These are phyloP conservation scores for Crocodylus rhombifer DNA, from an alignment of 2,797 vertebrate species.

Conservation along the genomic window DNA sequence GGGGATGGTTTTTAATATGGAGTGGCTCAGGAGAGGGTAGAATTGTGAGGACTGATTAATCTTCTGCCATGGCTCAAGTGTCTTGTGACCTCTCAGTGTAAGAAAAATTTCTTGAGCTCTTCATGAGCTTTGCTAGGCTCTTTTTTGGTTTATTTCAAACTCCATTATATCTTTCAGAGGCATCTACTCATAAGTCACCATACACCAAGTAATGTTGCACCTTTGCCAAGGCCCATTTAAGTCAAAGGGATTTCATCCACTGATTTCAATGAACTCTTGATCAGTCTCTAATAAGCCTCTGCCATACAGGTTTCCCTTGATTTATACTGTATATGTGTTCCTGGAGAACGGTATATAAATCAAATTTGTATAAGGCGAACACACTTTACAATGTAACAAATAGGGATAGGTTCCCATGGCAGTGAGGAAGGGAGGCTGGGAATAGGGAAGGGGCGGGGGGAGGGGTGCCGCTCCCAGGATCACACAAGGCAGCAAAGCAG, in stretches of 20 bases:
- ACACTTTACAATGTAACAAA: no score
- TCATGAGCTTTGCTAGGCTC: not conserved
- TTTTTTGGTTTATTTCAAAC: not conserved
- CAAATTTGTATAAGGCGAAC: no score
- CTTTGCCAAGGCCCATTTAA: not conserved
- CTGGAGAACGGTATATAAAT: no score
- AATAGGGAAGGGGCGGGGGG: no score
- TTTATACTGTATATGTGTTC: no score
- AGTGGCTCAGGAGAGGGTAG: not conserved
- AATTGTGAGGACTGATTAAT: not conserved
- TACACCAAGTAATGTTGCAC: constrained; percentile 20
- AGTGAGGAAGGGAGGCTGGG: no score
- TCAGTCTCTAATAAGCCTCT: not conserved
- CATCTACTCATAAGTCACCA: no score
- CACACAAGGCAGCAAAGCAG: no score
- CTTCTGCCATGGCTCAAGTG: not conserved
- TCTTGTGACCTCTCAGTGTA: no score
- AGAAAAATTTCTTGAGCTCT: not conserved
- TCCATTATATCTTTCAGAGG: not conserved
- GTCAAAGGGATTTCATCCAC: not conserved
- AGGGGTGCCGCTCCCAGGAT: no score
- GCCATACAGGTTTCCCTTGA: no score
- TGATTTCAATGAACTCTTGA: not conserved
- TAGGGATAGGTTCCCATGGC: no score
- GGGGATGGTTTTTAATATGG: not conserved